Evolutionary conservation across 2,797 vertebrate genomes (phyloP).

Genomic region (Melanotaenia maccullochi): DNA sequence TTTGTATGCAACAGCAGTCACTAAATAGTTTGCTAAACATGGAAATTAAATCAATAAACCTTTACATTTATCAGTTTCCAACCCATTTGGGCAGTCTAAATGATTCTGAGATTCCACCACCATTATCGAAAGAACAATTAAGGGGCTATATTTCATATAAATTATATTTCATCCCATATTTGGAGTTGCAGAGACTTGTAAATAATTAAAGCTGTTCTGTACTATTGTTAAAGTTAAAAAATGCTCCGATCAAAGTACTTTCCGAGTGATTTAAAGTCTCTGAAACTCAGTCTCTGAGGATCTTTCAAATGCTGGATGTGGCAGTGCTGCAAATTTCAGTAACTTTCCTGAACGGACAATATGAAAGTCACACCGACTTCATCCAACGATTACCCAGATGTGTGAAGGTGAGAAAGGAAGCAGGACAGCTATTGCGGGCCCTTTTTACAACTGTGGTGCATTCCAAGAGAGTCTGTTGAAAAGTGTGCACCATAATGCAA

Average conservation of each 20-base stretch:
- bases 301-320: not conserved
- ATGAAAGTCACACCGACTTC: constrained; percentile 10
- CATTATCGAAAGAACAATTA: not conserved
- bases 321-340: constrained; percentile 3
- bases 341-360: constrained; percentile 12
- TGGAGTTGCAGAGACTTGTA: not conserved
- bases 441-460: constrained; percentile 1
- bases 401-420: constrained; percentile 9
- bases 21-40: not conserved
- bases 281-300: not conserved
- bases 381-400: constrained; percentile 2
- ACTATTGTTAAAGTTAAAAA: not conserved
- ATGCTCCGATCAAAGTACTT: not conserved
- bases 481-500: constrained; percentile 3
- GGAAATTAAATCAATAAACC: not conserved
- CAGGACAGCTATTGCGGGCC: constrained; percentile 1
- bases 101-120: not conserved
- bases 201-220: not conserved
- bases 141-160: not conserved
- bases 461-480: not conserved
- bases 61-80: not conserved
- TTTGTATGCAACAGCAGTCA: not conserved
- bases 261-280: not conserved
- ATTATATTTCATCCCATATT: not conserved
- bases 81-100: not conserved